phyloP scores from a whole-genome alignment of 2,113 vertebrate species.

The Psophia crepitans region DNA sequence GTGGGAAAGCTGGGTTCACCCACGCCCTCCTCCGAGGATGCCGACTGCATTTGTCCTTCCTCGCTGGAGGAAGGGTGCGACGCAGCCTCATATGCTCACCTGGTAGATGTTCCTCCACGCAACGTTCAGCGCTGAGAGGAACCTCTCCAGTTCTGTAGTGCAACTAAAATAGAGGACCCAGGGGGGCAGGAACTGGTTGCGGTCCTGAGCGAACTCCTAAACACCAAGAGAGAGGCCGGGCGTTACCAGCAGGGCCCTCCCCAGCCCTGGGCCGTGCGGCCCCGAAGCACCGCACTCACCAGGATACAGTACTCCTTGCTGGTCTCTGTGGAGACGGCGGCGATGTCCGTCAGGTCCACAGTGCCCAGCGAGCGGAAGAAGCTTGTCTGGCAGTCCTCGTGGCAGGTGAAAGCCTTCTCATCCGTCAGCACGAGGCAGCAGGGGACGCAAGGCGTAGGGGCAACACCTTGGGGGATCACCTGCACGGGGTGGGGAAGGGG shows the following conservation, averaged over 20 bases:
- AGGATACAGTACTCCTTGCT: slow-evolving; percentile 90
- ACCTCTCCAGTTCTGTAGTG: slow-evolving; percentile 86
- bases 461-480: slow-evolving; percentile 89
- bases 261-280: fast-evolving
- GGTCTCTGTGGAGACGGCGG: slow-evolving; percentile 69
- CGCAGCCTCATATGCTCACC: slow-evolving; percentile 57
- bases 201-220: slow-evolving; percentile 89
- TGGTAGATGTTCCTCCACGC: slow-evolving; percentile 87
- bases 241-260: fast-evolving
- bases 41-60: neutral
- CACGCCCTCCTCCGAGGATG: fast-evolving
- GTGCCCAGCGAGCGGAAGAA: slow-evolving; percentile 92
- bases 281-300: slow-evolving; percentile 68
- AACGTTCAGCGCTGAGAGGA: slow-evolving; percentile 75
- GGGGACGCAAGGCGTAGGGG: slow-evolving; percentile 87
- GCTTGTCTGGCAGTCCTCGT: slow-evolving; percentile 96
- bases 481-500: neutral
- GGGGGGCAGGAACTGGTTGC: slow-evolving; percentile 81
- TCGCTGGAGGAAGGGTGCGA: fast-evolving
- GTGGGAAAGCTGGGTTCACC: neutral
- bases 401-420: slow-evolving; percentile 86
- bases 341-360: slow-evolving; percentile 76
- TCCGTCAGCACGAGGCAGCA: slow-evolving; percentile 92
- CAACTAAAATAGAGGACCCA: slow-evolving; percentile 96
- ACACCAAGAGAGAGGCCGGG: neutral